Evolutionary conservation across 2,888 invertebrate genomes (phyloP), one percentile per base, ranked within the genome.

Genomic region (Iselma pallidipennis): DNA sequence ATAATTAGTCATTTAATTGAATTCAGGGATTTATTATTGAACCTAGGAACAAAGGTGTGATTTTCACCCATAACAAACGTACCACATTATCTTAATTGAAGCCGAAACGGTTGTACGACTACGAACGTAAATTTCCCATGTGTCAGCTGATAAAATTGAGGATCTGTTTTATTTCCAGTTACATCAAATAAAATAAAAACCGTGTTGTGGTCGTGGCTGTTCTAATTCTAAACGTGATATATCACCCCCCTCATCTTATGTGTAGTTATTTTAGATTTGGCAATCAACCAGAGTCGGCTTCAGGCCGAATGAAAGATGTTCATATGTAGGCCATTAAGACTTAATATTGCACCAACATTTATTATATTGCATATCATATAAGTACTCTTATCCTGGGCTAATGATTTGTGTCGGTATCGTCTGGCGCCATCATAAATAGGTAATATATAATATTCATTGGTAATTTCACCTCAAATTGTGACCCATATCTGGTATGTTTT

Each of bases 291-390:
- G 50, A 26, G 28, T 16, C 26, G 10, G 50, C 50, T 50, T 50
- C 28, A 50, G n/a, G 50, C 50, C n/a, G 26, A 50, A 29, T 50
- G 50, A 50, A 50, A 50, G 50, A 50, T 50, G 50, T 26, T 50
- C 50, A 29, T 50, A 29, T 26, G 28, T 50, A 50, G 50, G 50
- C 50, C 50, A 50, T 50, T 50, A 50, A 50, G 28, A 3, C 50
- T 28, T 50, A 50, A 50, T 50, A 50, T 50, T 50, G 50, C 50
- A 50, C 50, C 28, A 50, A 50, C 50, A 50, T 50, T 50, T 50
- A 50, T 50, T 50, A 50, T 26, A 6, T 23, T 28, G 12, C 21
- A 26, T 19, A n/a, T 5, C n/a, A 2, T 50, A n/a, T 50, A 21
- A 10, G 26, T 28, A 16, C 50, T 28, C 26, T 50, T 12, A 29